Evolutionary conservation across 2,888 invertebrate genomes (phyloP).

Genomic region (Caenorhabditis imperialis): DNA sequence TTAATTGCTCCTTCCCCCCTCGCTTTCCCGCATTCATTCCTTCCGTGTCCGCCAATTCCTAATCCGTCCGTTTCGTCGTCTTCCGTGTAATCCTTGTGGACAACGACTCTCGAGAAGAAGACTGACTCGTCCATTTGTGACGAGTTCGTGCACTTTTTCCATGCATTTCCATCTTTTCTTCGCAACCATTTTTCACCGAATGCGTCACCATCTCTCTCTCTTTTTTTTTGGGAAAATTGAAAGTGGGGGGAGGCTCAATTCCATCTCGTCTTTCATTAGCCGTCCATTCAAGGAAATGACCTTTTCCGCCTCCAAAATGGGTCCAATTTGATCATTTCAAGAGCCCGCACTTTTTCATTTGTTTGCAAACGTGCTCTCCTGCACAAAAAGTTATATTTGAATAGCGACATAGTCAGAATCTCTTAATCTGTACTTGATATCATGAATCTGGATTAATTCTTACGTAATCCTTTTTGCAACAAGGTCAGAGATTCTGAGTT

Average conservation of each 20-base stretch:
- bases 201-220: not conserved
- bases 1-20: slow-evolving; percentile 44
- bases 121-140: slow-evolving; percentile 13
- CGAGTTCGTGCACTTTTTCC: slow-evolving; percentile 37
- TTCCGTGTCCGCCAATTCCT: slow-evolving; percentile 21
- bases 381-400: too few species aligned
- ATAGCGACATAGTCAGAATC: too few species aligned
- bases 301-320: slow-evolving; percentile 6
- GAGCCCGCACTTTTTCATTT: too few species aligned
- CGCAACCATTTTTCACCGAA: too few species aligned
- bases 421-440: too few species aligned
- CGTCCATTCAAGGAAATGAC: slow-evolving; percentile 8
- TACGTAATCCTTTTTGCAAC: too few species aligned
- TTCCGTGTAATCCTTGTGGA: slow-evolving; percentile 7
- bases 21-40: slow-evolving; percentile 40
- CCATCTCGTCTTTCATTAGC: slow-evolving; percentile 10
- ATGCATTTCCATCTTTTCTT: slow-evolving; percentile 30
- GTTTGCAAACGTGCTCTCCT: too few species aligned
- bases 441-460: too few species aligned
- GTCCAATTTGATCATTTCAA: too few species aligned
- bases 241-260: not conserved
- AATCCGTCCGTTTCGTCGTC: slow-evolving; percentile 28
- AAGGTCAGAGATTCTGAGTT: too few species aligned
- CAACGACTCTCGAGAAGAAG: slow-evolving; percentile 17
- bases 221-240: not conserved